Base-by-base conservation (phyloP, 1,140 invertebrate genomes). In the Drosophila truncata region DNA sequence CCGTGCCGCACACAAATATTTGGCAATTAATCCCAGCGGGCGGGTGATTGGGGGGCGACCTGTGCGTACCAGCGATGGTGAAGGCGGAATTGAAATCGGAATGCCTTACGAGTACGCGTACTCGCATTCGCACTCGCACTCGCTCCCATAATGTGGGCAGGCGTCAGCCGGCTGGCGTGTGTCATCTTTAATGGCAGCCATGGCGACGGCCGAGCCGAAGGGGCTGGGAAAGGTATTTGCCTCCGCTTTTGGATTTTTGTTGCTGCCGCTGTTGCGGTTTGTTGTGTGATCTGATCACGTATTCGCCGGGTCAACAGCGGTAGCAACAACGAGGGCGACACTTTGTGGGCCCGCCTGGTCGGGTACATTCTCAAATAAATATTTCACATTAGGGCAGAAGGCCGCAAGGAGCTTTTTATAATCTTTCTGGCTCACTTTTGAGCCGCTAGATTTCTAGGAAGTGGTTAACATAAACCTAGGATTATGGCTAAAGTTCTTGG, bases 81-180 rank as follows among this genome's bases (percentile, higher is more conserved):
- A 23, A 50, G 29, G 41, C 33, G 54, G 35, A 65, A 76, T 58
- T 69, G 81, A 58, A 73, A 87, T 60, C 66, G 76, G 75, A 88
- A 83, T 87, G 86, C 77, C 73, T 78, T 60, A 37, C 57, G 73
- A 72, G 70, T 50, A 18, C 70, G 57, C 64, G 74, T 50, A 50
- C 46, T 27, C 8, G 23, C 44, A 46, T 25, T 11, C n/a, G 41
- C 42, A 42, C 42, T 27, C 25, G 47, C 25, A 29, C 50, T 52
- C 29, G 65, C 39, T n/a, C 69, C 49, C 76, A 58, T 78, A 87
- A 88, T 88, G 65, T 87, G 78, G 71, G 77, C 84, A 87, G 84
- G 84, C 84, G 84, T 84, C 84, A 80, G 69, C 71, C 75, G 85
- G 84, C 84, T 88, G 80, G 77, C 84, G 69, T 87, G 84, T 87